Percentiles rank a stretch among this genome's conserved stretches.
phyloP scores from a whole-genome alignment of 2,888 invertebrate genomes.

The Antheraea assamensis region DNA sequence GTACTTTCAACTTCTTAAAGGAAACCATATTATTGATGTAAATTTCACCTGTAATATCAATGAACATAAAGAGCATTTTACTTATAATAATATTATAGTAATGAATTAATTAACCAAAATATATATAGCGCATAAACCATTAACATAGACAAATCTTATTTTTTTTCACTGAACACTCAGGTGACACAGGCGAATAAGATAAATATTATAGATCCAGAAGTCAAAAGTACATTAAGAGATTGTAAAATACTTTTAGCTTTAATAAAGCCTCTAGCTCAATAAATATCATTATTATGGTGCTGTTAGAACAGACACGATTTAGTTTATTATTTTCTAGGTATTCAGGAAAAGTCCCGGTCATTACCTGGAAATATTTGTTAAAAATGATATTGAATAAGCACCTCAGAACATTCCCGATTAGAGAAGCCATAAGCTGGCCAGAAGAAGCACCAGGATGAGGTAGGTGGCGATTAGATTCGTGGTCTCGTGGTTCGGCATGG shows the following conservation, averaged over 20 bases:
- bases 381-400: constrained; percentile 39
- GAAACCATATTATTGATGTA: neutral
- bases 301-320: too few species aligned
- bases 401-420: constrained; percentile 84
- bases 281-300: neutral
- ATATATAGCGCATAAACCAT: too few species aligned
- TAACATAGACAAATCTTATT: too few species aligned
- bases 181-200: too few species aligned
- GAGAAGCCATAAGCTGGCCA: constrained; percentile 85
- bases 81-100: too few species aligned
- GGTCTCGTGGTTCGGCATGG: constrained; percentile 83
- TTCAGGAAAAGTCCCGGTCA: neutral
- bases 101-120: too few species aligned
- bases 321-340: too few species aligned
- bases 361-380: neutral
- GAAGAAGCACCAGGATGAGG: constrained; percentile 84
- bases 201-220: too few species aligned
- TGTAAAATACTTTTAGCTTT: neutral
- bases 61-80: too few species aligned
- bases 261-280: neutral
- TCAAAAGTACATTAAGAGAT: too few species aligned
- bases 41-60: neutral
- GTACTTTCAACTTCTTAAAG: neutral
- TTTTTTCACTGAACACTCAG: too few species aligned
- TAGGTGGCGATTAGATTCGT: constrained; percentile 87